Percentiles rank a stretch among this genome's conserved stretches.
Evolutionary conservation across 2,113 vertebrate genomes (phyloP).

Genomic region (Tursiops truncatus): DNA sequence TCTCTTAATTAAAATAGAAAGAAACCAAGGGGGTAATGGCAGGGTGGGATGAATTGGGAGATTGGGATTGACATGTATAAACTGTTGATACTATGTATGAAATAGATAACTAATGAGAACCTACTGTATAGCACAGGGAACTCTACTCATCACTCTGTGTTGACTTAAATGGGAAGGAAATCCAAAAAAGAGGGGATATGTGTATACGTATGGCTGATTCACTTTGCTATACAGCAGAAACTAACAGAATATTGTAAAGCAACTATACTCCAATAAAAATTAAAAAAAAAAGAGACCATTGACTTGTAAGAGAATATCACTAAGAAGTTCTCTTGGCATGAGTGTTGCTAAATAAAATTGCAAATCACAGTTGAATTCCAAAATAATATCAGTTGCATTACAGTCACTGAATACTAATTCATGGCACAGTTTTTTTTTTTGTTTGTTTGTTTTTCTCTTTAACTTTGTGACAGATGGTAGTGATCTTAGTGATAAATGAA

Average conservation of each 20-base stretch:
- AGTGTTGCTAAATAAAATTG: constrained; percentile 69
- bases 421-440: background rate
- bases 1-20: constrained; percentile 71
- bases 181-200: too few relatives aligned
- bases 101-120: too few relatives aligned
- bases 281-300: constrained; percentile 62
- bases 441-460: constrained; percentile 37
- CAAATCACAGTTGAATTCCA: constrained; percentile 59
- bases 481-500: constrained; percentile 53
- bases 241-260: too few relatives aligned
- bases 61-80: too few relatives aligned
- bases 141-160: too few relatives aligned
- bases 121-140: too few relatives aligned
- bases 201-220: too few relatives aligned
- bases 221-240: too few relatives aligned
- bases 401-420: constrained; percentile 68
- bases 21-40: background rate
- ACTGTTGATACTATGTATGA: too few relatives aligned
- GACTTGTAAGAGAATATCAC: constrained; percentile 63
- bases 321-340: constrained; percentile 64
- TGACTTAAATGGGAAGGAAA: too few relatives aligned
- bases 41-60: too few relatives aligned
- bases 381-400: constrained; percentile 59
- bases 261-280: too few relatives aligned
- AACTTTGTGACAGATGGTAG: constrained; percentile 60